These are phyloP conservation scores for Sesia apiformis DNA, from an alignment of 2,888 invertebrate genomes.

Conservation along the genomic window DNA sequence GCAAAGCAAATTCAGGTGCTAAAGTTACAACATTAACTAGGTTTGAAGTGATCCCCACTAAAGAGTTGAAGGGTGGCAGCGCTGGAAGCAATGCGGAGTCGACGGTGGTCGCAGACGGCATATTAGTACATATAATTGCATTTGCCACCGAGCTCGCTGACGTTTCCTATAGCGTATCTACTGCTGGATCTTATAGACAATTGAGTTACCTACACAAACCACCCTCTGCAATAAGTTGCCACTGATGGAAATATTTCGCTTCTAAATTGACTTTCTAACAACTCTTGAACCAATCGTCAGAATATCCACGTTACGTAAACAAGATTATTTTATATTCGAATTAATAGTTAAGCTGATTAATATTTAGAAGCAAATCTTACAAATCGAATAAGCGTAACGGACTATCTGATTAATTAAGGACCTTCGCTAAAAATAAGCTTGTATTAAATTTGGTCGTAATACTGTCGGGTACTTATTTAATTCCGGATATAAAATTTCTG, in stretches of 20 bases:
- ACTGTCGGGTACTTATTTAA: constrained; percentile 73
- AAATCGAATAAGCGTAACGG: constrained; percentile 22
- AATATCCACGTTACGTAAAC: not conserved
- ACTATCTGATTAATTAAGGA: constrained; percentile 55
- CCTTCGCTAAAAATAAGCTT: constrained; percentile 57
- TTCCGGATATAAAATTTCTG: constrained; percentile 76
- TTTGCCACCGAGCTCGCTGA: constrained; percentile 67
- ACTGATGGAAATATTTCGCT: constrained; percentile 61
- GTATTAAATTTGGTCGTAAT: constrained; percentile 69
- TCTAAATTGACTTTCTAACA: constrained; percentile 44
- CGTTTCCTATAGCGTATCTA: constrained; percentile 58
- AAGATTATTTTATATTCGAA: no score
- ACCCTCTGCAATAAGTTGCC: constrained; percentile 59
- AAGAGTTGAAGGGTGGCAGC: constrained; percentile 54
- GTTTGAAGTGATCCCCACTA: constrained; percentile 46
- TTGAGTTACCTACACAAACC: constrained; percentile 67
- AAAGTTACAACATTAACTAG: constrained; percentile 37
- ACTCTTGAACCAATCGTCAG: constrained; percentile 13
- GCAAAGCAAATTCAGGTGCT: constrained; percentile 41
- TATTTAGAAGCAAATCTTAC: not conserved
- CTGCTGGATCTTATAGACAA: constrained; percentile 62
- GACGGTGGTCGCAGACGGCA: constrained; percentile 57
- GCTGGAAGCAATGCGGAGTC: constrained; percentile 34
- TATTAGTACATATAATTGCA: constrained; percentile 70
- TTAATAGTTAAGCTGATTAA: not conserved